A percentile compares a stretch with the other conserved stretches of the same genome.
phyloP scores from a whole-genome alignment of 2,113 vertebrate species.

The Falco punctatus region DNA sequence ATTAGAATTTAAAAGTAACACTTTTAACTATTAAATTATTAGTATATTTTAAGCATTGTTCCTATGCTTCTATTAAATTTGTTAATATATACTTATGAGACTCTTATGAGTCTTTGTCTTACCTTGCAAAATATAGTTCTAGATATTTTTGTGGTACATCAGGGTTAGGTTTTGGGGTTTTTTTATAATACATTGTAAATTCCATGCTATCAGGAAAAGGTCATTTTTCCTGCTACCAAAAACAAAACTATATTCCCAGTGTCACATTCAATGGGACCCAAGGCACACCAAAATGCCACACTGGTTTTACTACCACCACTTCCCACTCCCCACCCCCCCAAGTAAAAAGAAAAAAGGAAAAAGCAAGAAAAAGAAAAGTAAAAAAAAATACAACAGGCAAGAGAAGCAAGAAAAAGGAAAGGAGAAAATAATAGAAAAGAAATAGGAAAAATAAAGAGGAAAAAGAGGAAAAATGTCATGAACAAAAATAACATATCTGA shows the following conservation, averaged over 20 bases:
- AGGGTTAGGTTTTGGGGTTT: rapidly evolving
- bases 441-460: background rate
- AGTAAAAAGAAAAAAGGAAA: background rate
- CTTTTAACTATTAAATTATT: background rate
- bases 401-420: background rate
- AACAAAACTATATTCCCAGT: background rate
- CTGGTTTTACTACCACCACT: background rate
- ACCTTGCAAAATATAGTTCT: background rate
- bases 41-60: background rate
- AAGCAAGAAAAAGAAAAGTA: rapidly evolving
- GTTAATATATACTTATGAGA: background rate
- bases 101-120: background rate
- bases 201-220: background rate
- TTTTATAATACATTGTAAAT: background rate
- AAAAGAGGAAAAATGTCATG: rapidly evolving
- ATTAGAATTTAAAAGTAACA: background rate
- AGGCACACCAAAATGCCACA: background rate
- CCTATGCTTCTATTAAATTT: background rate
- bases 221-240: background rate
- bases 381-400: rapidly evolving
- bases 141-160: background rate
- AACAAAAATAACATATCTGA: background rate
- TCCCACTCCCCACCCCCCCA: rapidly evolving
- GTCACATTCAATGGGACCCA: background rate
- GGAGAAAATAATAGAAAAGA: too few species aligned